phyloP scores from a whole-genome alignment of 2,113 vertebrate species.

The Neoarius graeffei region DNA sequence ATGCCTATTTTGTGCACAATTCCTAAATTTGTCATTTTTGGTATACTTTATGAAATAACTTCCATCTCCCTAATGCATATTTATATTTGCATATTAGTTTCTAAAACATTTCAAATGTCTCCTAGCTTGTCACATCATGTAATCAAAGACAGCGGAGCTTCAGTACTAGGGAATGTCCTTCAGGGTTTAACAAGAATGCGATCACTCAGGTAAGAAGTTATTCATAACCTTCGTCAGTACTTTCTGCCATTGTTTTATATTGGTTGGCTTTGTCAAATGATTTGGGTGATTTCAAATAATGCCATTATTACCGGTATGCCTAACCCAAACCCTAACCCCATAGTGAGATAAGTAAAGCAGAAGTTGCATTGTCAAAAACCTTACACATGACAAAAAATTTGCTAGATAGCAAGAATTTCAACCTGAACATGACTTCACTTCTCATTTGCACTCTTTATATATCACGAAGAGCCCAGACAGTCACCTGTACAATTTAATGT shows the following conservation, averaged over 20 bases:
- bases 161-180: slow-evolving; percentile 56
- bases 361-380: not conserved
- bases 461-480: not conserved
- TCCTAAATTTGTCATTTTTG: not conserved
- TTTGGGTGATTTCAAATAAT: not conserved
- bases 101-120: slow-evolving; percentile 4
- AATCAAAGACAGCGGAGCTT: slow-evolving; percentile 58
- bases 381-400: not conserved
- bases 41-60: not conserved
- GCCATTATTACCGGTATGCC: too few relatives aligned
- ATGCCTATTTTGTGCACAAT: not conserved
- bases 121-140: slow-evolving; percentile 74
- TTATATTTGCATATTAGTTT: slow-evolving; percentile 11
- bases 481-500: not conserved
- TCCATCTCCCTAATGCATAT: not conserved
- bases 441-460: not conserved
- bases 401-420: not conserved
- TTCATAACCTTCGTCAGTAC: not conserved
- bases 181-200: slow-evolving; percentile 60
- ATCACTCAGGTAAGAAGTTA: slow-evolving; percentile 70
- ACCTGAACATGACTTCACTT: not conserved
- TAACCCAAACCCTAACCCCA: too few relatives aligned
- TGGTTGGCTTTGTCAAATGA: not conserved
- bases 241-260: not conserved
- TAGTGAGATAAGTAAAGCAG: not conserved